phyloP scores from a whole-genome alignment of 2,888 invertebrate species.

The Muscina levida region DNA sequence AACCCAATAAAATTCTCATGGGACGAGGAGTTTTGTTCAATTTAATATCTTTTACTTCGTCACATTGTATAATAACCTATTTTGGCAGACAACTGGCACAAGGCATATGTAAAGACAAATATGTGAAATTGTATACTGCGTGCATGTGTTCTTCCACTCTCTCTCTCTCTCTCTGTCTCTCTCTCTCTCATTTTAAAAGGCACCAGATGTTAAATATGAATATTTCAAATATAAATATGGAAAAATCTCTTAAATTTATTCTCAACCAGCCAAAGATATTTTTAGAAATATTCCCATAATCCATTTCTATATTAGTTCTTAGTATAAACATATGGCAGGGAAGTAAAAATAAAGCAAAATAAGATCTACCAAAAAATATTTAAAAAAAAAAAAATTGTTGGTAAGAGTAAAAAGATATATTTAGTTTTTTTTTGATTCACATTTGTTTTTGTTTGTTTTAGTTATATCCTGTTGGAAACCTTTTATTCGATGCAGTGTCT shows the following conservation, averaged over 20 bases:
- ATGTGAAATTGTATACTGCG: no score
- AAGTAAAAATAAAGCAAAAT: background rate
- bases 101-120: no score
- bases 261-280: conserved; percentile 41
- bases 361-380: background rate
- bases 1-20: no score
- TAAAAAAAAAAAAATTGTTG: background rate
- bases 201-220: conserved; percentile 56
- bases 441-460: background rate
- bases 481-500: conserved; percentile 16
- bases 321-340: background rate
- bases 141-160: no score
- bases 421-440: background rate
- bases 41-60: no score
- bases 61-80: no score
- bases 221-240: conserved; percentile 40
- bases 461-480: no score
- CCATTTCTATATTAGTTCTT: no score
- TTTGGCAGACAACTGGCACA: no score
- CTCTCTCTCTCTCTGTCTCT: no score
- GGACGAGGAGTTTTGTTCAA: no score
- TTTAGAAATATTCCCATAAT: conserved; percentile 45
- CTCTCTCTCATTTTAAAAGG: conserved; percentile 50
- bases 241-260: no score
- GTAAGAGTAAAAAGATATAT: background rate